phyloP scores from a whole-genome alignment of 2,113 vertebrate genomes.

The Barbus barbus region DNA sequence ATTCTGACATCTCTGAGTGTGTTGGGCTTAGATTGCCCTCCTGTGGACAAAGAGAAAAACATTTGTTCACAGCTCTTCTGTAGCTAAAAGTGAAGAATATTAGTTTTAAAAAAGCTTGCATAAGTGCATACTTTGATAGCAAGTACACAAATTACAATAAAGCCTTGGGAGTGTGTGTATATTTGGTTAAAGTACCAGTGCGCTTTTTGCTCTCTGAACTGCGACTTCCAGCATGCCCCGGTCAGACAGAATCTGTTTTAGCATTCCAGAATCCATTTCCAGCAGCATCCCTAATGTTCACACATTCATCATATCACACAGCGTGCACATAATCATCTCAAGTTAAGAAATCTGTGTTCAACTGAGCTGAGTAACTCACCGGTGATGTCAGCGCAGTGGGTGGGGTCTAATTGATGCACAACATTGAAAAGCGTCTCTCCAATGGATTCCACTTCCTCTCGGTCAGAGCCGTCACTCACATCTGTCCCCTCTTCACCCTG shows the following conservation, averaged over 20 bases:
- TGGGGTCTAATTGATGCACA: constrained; percentile 71
- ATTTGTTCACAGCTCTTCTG: not conserved
- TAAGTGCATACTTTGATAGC: not conserved
- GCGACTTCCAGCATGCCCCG: constrained; percentile 68
- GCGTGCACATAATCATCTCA: not conserved
- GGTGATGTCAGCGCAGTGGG: constrained; percentile 75
- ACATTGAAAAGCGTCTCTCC: constrained; percentile 75
- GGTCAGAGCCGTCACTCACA: constrained; percentile 66
- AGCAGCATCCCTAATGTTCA: constrained; percentile 74
- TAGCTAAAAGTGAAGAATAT: not conserved
- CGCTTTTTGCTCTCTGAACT: constrained; percentile 74
- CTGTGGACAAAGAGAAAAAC: constrained; percentile 30
- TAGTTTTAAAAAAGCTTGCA: not conserved
- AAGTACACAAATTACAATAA: too few relatives aligned
- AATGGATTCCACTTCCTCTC: constrained; percentile 69
- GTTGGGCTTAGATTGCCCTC: not conserved
- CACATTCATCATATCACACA: not conserved
- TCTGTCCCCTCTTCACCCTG: constrained; percentile 58
- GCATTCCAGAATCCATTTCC: constrained; percentile 72
- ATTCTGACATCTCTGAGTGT: not conserved
- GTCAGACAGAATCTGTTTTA: constrained; percentile 70
- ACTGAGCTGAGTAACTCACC: constrained; percentile 60
- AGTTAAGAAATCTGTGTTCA: not conserved
- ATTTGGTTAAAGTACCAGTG: constrained; percentile 50
- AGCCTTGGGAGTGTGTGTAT: constrained; percentile 14